A percentile compares a stretch with the other conserved stretches of the same genome.
These are phyloP conservation scores for Orchestia grillus DNA, from an alignment of 1,140 invertebrate species.

Conservation along the genomic window DNA sequence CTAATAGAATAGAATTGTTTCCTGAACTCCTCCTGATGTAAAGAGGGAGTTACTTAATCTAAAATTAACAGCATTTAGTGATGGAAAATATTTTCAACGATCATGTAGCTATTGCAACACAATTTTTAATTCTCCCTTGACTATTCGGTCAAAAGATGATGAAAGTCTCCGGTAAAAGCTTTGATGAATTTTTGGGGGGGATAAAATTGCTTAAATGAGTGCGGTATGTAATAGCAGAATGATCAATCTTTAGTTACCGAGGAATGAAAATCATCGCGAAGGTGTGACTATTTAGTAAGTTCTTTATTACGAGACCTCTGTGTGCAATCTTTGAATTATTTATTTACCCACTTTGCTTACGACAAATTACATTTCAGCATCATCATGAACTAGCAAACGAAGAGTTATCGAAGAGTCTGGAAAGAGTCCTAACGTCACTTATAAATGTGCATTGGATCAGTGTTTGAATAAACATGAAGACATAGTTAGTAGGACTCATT, in stretches of 20 bases:
- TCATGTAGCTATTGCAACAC: no score
- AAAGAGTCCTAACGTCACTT: not conserved
- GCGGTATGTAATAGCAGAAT: not conserved
- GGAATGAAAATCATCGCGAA: not conserved
- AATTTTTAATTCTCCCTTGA: no score
- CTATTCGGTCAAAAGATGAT: no score
- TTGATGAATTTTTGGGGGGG: no score
- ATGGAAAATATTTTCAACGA: no score
- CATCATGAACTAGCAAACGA: not conserved
- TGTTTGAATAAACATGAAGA: no score
- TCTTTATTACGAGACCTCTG: not conserved
- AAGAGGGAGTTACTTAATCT: not conserved
- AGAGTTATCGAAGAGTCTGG: not conserved
- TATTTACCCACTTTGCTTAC: not conserved
- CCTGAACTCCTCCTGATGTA: not conserved
- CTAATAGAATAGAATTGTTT: no score
- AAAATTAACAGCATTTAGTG: no score
- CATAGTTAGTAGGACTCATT: not conserved
- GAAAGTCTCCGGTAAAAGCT: no score
- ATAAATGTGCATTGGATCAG: not conserved
- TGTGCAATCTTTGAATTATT: not conserved
- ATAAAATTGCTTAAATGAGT: no score
- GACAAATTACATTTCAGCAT: not conserved
- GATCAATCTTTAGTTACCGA: not conserved
- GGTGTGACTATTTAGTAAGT: not conserved